These are phyloP conservation scores for Saccostrea glomerata DNA, from an alignment of 1,140 invertebrate genomes.

Conservation along the genomic window DNA sequence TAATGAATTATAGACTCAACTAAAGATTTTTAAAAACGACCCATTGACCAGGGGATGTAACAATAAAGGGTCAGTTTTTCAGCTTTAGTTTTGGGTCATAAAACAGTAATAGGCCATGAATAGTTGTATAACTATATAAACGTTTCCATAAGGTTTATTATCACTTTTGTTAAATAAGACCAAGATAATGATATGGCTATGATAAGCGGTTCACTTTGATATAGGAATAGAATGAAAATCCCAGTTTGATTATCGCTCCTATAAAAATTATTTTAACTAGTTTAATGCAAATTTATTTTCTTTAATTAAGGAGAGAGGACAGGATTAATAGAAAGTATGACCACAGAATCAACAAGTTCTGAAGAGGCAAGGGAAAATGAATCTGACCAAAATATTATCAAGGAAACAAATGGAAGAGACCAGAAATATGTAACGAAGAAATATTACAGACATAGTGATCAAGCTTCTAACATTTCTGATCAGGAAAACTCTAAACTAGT, in stretches of 20 bases:
- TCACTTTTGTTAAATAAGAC: too few relatives aligned
- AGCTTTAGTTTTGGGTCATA: too few relatives aligned
- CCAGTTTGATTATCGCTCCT: not conserved
- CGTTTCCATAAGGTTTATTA: too few relatives aligned
- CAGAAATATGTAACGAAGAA: not conserved
- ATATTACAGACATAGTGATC: not conserved
- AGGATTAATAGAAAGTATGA: not conserved
- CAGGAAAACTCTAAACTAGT: not conserved
- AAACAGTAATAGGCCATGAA: too few relatives aligned
- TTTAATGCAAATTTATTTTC: not conserved
- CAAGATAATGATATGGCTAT: too few relatives aligned
- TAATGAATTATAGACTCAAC: too few relatives aligned
- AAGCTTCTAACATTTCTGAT: not conserved
- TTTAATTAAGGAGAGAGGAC: not conserved
- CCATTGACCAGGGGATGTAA: too few relatives aligned
- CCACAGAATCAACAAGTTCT: not conserved
- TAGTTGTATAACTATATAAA: too few relatives aligned
- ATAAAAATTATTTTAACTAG: not conserved
- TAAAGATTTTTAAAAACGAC: too few relatives aligned
- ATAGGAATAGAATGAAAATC: not conserved
- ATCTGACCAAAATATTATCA: not conserved
- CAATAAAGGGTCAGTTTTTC: too few relatives aligned
- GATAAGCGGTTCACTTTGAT: too few relatives aligned
- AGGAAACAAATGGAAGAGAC: not conserved
- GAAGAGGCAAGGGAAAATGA: not conserved